A percentile compares a stretch with the other conserved stretches of the same genome.
Conservation (phyloP, 2,888 invertebrate species). For the Amphimallon solstitiale region DNA sequence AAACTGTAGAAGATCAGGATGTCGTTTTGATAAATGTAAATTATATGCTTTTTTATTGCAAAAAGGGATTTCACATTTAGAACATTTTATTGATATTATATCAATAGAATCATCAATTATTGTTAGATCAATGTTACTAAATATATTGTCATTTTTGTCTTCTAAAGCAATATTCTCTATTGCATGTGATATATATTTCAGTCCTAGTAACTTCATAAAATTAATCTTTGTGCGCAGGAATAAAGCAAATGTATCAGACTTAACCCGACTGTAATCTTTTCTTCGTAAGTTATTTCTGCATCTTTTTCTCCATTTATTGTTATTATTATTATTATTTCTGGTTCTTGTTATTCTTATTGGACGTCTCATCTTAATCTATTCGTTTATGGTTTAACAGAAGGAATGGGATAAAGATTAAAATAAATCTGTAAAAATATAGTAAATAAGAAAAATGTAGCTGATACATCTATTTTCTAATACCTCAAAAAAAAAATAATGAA, state of each 20-base stretch:
- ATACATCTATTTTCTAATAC: no score
- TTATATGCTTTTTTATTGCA: conserved; percentile 36
- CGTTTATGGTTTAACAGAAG: conserved; percentile 13
- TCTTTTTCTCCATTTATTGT: conserved; percentile 2
- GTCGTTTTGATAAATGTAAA: conserved; percentile 39
- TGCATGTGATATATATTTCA: conserved; percentile 19
- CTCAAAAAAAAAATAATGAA: no score
- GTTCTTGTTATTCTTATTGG: conserved; percentile 6
- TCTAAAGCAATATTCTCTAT: conserved; percentile 12
- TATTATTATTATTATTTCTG: neutral
- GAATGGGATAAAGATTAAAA: conserved; percentile 7
- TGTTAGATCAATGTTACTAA: conserved; percentile 28
- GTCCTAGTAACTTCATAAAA: conserved; percentile 37
- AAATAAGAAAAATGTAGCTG: no score
- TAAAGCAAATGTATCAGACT: conserved; percentile 13
- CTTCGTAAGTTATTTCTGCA: neutral
- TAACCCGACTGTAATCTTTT: neutral
- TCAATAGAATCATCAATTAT: conserved; percentile 27
- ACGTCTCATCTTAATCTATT: neutral
- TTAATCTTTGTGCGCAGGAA: conserved; percentile 33
- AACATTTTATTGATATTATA: conserved; percentile 40
- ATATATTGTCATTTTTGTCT: conserved; percentile 10
- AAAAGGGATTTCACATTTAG: conserved; percentile 40
- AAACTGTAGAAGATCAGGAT: conserved; percentile 40
- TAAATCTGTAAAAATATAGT: conserved; percentile 16